Evolutionary conservation across 2,113 vertebrate species (phyloP).

Genomic region (Rhinolophus ferrumequinum): DNA sequence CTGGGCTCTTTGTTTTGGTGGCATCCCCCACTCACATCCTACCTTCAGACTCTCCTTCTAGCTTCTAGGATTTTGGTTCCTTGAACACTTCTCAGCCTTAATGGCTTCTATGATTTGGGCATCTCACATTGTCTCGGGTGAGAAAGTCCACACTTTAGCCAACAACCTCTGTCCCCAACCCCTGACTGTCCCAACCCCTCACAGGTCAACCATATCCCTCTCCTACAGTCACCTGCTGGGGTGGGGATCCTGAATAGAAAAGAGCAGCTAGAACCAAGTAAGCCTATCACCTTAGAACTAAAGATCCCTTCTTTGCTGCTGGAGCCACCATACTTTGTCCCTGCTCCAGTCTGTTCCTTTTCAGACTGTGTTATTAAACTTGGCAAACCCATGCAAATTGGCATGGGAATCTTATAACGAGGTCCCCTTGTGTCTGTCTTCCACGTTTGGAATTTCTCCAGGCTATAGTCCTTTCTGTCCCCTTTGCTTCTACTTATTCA

Average conservation of each 20-base stretch:
- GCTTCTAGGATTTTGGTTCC: constrained; percentile 1
- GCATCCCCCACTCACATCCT: not conserved
- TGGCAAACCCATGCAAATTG: not conserved
- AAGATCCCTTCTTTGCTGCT: not conserved
- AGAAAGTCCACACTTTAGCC: not conserved
- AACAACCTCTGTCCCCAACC: not conserved
- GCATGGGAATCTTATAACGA: not conserved
- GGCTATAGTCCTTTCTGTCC: not conserved
- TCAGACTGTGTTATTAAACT: not conserved
- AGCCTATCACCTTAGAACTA: not conserved
- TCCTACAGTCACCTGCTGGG: not conserved
- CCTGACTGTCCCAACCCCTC: not conserved
- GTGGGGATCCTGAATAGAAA: not conserved
- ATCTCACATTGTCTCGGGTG: not conserved
- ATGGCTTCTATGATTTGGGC: not conserved
- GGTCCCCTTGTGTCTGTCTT: not conserved
- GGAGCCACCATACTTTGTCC: not conserved
- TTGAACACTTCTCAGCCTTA: not conserved
- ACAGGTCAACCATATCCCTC: not conserved
- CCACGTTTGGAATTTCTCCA: not conserved
- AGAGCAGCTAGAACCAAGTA: not conserved
- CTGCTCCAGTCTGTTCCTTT: not conserved
- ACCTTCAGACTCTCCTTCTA: constrained; percentile 15
- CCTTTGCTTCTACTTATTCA: not conserved
- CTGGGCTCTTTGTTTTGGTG: not conserved